Base-by-base conservation (phyloP, 2,113 vertebrate species). In the Chroicocephalus ridibundus region DNA sequence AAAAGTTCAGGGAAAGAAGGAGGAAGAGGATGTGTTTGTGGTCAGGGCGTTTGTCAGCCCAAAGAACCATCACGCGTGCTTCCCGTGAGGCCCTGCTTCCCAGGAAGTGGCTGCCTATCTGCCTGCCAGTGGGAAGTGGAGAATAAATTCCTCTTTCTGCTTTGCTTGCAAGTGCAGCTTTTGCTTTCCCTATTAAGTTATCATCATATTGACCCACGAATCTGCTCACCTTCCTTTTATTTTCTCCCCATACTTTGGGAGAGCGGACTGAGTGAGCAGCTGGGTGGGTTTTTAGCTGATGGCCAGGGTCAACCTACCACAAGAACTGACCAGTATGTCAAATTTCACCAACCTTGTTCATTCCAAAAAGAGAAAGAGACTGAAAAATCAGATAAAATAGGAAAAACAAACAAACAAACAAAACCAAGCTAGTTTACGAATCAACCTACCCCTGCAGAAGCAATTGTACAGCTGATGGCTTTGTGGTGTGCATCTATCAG, bases 111-210 rank as follows among this genome's bases (percentile, higher is more conserved):
- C 22, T 54, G 13, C 21, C 10, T 51, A 12, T 90, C 78, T 76
- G 49, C 34, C 58, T 70, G 51, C 9, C 3, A 1, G 54, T 75
- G 86, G 54, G 76, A 96, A 92, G 42, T 3, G 20, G 51, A 88
- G 54, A 83, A 77, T n/a, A 0, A 83, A 82, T 96, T 97, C 93
- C 91, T 88, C 88, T 92, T 95, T 96, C 64, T 94, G 60, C 15
- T 91, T 86, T 92, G 80, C 83, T 88, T 88, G 32, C 64, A 70
- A 90, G 47, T 54, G 38, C 86, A 88, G 44, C 36, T 95, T 95
- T 94, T 94, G 31, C 60, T 95, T 92, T 97, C 68, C 76, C 10
- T 66, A 7, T 32, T 83, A 66, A 83, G 10, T 6, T 46, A 12
- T 36, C 26, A 8, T 55, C 46, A 13, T 51, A 82, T 22, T 8